phyloP scores from a whole-genome alignment of 2,888 invertebrate species.

The Catocala sponsa region DNA sequence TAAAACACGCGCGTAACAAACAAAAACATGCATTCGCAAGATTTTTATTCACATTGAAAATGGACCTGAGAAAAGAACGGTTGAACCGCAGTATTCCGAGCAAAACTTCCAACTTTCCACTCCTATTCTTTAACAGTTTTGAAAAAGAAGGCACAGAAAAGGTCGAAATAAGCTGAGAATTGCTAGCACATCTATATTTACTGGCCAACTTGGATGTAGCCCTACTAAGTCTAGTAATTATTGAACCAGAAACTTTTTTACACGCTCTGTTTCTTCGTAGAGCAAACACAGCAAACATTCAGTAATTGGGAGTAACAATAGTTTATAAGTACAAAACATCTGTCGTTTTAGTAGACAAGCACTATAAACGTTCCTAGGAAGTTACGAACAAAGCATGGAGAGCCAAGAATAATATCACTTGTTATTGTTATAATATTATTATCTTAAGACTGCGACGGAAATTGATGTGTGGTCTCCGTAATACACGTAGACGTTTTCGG shows the following conservation, averaged over 20 bases:
- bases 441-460: neutral
- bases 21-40: constrained; percentile 31
- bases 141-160: constrained; percentile 43
- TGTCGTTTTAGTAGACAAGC: neutral
- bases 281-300: neutral
- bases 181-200: constrained; percentile 51
- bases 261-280: neutral
- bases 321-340: neutral
- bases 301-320: neutral
- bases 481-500: neutral
- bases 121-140: constrained; percentile 50
- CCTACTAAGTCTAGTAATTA: constrained; percentile 45
- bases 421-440: constrained; percentile 11
- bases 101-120: constrained; percentile 47
- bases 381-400: neutral
- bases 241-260: constrained; percentile 24
- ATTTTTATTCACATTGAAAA: constrained; percentile 49
- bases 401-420: neutral
- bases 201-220: constrained; percentile 36
- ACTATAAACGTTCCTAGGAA: neutral
- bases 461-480: neutral
- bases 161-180: constrained; percentile 57
- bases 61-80: constrained; percentile 39
- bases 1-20: neutral
- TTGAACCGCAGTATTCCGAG: constrained; percentile 31